A percentile compares a stretch with the other conserved stretches of the same genome.
These are phyloP conservation scores for Lagria hirta DNA, from an alignment of 2,888 invertebrate genomes.

Conservation along the genomic window DNA sequence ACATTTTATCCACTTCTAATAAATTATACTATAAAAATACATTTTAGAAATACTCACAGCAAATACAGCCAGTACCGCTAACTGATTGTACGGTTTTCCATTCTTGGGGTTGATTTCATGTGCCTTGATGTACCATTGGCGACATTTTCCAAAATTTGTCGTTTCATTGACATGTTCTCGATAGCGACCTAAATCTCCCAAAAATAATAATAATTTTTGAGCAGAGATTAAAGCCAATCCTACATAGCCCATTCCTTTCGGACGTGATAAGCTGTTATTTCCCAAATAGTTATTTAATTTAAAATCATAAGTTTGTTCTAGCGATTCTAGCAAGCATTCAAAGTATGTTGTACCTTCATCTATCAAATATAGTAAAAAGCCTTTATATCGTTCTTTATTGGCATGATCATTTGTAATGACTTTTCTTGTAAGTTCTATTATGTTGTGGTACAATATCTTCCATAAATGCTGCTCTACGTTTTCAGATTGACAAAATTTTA, in stretches of 20 bases:
- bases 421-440: slow-evolving; percentile 80
- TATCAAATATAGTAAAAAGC: slow-evolving; percentile 67
- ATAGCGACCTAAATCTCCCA: slow-evolving; percentile 93
- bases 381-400: slow-evolving; percentile 66
- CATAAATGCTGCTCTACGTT: slow-evolving; percentile 89
- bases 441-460: slow-evolving; percentile 87
- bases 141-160: slow-evolving; percentile 76
- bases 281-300: slow-evolving; percentile 65
- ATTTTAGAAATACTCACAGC: slow-evolving; percentile 60
- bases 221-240: slow-evolving; percentile 79
- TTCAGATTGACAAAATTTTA: slow-evolving; percentile 83
- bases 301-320: slow-evolving; percentile 77
- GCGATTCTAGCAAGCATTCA: slow-evolving; percentile 68
- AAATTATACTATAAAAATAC: too few species aligned
- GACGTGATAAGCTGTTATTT: slow-evolving; percentile 59
- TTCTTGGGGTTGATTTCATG: slow-evolving; percentile 93
- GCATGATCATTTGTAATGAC: slow-evolving; percentile 63
- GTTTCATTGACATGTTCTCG: slow-evolving; percentile 81
- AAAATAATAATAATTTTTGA: slow-evolving; percentile 83
- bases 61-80: slow-evolving; percentile 86
- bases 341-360: slow-evolving; percentile 81
- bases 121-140: slow-evolving; percentile 90
- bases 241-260: slow-evolving; percentile 67
- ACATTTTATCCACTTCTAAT: slow-evolving; percentile 4
- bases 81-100: slow-evolving; percentile 92